phyloP scores from a whole-genome alignment of 1,140 invertebrate species.

The Aphelinus certus region DNA sequence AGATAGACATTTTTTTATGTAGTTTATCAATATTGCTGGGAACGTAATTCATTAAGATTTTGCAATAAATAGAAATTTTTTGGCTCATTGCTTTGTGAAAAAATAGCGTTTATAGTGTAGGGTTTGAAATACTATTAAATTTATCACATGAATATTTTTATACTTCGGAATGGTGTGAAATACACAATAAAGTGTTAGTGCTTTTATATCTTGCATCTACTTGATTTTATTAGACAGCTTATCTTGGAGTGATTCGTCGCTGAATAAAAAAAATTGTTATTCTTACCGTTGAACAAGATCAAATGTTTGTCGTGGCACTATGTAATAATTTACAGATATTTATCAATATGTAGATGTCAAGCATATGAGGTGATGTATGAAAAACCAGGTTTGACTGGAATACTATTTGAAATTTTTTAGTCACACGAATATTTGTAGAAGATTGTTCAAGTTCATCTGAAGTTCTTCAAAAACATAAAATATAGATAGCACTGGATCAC shows the following conservation, averaged over 20 bases:
- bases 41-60: conserved; percentile 27
- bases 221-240: background rate
- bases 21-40: background rate
- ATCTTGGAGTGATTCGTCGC: conserved; percentile 12
- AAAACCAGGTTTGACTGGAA: too few species aligned
- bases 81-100: conserved; percentile 3
- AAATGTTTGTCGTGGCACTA: too few species aligned
- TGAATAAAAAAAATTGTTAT: conserved; percentile 1
- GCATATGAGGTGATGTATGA: too few species aligned
- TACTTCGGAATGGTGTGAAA: background rate
- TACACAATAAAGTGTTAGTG: background rate
- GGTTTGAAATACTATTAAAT: background rate
- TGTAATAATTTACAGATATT: too few species aligned
- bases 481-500: conserved; percentile 9
- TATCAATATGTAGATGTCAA: too few species aligned
- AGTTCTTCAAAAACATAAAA: background rate
- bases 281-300: background rate
- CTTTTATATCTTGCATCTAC: conserved; percentile 13
- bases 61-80: conserved; percentile 6
- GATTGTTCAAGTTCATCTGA: background rate
- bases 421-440: background rate
- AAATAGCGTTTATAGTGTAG: conserved; percentile 25
- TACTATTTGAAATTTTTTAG: too few species aligned
- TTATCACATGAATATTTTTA: conserved; percentile 9
- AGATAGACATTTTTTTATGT: conserved; percentile 7